Evolutionary conservation across 2,113 vertebrate genomes (phyloP).

Genomic region (Paralichthys olivaceus): DNA sequence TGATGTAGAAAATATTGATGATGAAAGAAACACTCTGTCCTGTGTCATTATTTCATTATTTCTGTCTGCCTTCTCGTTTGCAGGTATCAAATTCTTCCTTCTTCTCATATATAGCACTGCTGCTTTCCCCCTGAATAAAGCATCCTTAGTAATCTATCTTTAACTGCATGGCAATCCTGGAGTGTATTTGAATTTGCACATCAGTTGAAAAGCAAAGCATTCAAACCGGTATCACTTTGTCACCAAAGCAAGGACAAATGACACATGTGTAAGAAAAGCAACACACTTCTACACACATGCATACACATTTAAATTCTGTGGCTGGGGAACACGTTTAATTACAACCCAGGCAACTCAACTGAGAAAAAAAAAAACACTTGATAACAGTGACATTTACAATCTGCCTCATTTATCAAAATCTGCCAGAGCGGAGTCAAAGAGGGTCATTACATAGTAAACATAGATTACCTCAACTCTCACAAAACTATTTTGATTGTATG

Average conservation of each 20-base stretch:
- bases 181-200: constrained; percentile 30
- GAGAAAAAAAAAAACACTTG: constrained; percentile 57
- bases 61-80: no score
- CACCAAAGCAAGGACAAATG: constrained; percentile 8
- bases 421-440: constrained; percentile 78
- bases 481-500: constrained; percentile 62
- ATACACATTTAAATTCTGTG: constrained; percentile 45
- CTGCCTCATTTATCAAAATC: constrained; percentile 82
- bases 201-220: constrained; percentile 24
- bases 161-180: constrained; percentile 16
- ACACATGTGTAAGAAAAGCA: constrained; percentile 19
- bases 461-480: constrained; percentile 75
- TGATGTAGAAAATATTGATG: not conserved
- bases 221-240: constrained; percentile 12
- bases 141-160: not conserved
- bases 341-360: constrained; percentile 64
- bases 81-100: no score
- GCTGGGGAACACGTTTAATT: constrained; percentile 74
- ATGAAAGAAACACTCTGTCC: not conserved
- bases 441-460: constrained; percentile 81
- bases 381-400: constrained; percentile 82
- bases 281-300: constrained; percentile 21
- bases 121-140: not conserved
- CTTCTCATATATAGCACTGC: no score
- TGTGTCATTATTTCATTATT: no score